Evolutionary conservation across 2,113 vertebrate species (phyloP), one percentile per base, ranked within the genome.

Genomic region (Caracal caracal): DNA sequence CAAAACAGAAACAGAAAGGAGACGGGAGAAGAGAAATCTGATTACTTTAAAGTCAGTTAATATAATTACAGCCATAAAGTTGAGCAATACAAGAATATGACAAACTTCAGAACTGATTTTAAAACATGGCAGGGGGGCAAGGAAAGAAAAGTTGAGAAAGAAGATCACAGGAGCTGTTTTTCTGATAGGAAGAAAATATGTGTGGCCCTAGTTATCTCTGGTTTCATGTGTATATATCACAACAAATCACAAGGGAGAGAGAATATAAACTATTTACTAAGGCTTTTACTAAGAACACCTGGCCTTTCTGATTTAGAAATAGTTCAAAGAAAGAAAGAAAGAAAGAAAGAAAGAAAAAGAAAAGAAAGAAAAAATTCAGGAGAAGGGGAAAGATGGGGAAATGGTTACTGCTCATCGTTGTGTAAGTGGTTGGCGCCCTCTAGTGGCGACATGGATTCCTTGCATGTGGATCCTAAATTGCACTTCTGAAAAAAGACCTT

Each of bases 291-390:
- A 76, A 53, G 63, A 92, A 90, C 68, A 75, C 2, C 24, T 40
- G 78, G 11, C 35, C 80, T 95, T 94, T 93, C 88, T 84, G 63
- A 84, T 79, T 30, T 83, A 80, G 17, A 71, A 85, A 88, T 35
- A 13, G 33, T 65, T 93, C 61, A 59, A 22, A 59, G 19, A 19
- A 56, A 56, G 17, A 53, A 53, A 53, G 53, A 53, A 59, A 59
- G 56, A 59, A 59, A 43, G 40, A 59, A 59, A 59, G 19, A 19
- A 56, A 56, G 17, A 56, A 56, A 53, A n/a, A 22, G 56, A 59
- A 59, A 40, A 6, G 8, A 59, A 22, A 22, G 20, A 59, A 22
- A 22, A 59, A 59, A 7, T 59, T 59, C 56, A 37, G 17, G 20
- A 30, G 26, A 33, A 59, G n/a, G 28, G 35, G 24, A 30, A 6